Evolutionary conservation across 2,797 vertebrate species (phyloP), one percentile per base, ranked within the genome.

Genomic region (Acipenser oxyrinchus): DNA sequence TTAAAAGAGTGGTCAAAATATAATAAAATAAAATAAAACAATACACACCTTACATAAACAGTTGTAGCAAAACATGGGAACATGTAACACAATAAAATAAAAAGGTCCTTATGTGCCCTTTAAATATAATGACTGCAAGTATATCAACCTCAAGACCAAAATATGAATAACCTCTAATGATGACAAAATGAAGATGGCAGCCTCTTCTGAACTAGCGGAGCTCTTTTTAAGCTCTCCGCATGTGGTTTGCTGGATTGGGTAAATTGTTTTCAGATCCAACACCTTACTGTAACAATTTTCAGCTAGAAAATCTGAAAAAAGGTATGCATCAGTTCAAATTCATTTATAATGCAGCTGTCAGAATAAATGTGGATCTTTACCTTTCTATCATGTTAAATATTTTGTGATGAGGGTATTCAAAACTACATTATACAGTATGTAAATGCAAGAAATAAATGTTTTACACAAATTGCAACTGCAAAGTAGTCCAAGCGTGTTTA

Each of bases 301-400:
- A 12, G 55, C 6, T n/a, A 57, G 10, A 11, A n/a, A 10, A 57
- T 7, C 8, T 12, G 55, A 57, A 4, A 57, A 6, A 12, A 57
- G 55, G 55, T 6, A 6, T 57, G 8, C 8, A 3, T 57, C 6
- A 10, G 13, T 57, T 57, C 15, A 18, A 18, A 18, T 57, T 57
- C 11, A 57, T 57, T 12, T 12, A 12, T 10, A 57, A 10, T n/a
- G 6, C 55, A 10, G 13, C 55, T 57, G 55, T 7, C 55, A 57
- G 55, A 57, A 57, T 57, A 57, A 57, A 57, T 57, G 6, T 57
- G 55, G 55, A 57, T 57, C 55, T 57, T 57, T 57, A 12, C 55
- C 8, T 1, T 2, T 57, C 55, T 57, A n/a, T 57, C 13, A 12
- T 57, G 8, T 12, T 57, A 11, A 12, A 10, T 57, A 57, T 57